These are phyloP conservation scores for Ichneumoninae sp. DNA, from an alignment of 2,888 invertebrate genomes.

Conservation along the genomic window DNA sequence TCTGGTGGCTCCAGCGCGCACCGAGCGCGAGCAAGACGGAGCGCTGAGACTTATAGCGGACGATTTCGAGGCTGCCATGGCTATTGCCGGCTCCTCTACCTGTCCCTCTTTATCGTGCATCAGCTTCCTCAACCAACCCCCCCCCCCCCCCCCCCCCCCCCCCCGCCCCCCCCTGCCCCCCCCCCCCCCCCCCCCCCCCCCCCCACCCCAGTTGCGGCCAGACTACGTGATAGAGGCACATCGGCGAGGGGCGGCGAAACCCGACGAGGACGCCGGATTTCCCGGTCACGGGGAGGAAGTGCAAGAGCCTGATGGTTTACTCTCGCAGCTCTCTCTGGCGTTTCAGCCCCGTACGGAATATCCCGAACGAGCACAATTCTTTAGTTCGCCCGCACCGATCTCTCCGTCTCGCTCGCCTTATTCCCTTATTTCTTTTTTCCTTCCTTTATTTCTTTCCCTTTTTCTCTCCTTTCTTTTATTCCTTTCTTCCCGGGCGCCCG, in stretches of 20 bases:
- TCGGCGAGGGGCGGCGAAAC: constrained; percentile 19
- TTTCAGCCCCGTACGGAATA: constrained; percentile 13
- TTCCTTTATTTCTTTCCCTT: constrained; percentile 3
- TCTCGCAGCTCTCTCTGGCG: neutral
- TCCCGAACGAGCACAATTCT: constrained; percentile 38
- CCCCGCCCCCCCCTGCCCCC: too few species aligned
- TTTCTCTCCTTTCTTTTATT: constrained; percentile 26
- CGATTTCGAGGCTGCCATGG: constrained; percentile 67
- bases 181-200: too few species aligned
- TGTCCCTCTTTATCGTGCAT: constrained; percentile 58
- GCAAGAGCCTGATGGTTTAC: constrained; percentile 39
- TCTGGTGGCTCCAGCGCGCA: constrained; percentile 8
- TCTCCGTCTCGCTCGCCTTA: constrained; percentile 32
- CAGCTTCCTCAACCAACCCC: constrained; percentile 3
- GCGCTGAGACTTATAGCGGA: constrained; percentile 50
- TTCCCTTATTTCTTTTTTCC: constrained; percentile 5
- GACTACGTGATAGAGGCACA: constrained; percentile 54
- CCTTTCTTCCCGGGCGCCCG: constrained; percentile 10
- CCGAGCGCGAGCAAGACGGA: constrained; percentile 31
- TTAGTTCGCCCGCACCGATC: constrained; percentile 13
- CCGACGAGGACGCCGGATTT: constrained; percentile 32
- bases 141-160: neutral
- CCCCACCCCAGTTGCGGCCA: constrained; percentile 54
- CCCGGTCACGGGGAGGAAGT: constrained; percentile 50
- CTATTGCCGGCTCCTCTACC: constrained; percentile 65